Evolutionary conservation across 2,113 vertebrate genomes (phyloP), one percentile per base, ranked within the genome.

Genomic region (Neolamprologus kungweensis): DNA sequence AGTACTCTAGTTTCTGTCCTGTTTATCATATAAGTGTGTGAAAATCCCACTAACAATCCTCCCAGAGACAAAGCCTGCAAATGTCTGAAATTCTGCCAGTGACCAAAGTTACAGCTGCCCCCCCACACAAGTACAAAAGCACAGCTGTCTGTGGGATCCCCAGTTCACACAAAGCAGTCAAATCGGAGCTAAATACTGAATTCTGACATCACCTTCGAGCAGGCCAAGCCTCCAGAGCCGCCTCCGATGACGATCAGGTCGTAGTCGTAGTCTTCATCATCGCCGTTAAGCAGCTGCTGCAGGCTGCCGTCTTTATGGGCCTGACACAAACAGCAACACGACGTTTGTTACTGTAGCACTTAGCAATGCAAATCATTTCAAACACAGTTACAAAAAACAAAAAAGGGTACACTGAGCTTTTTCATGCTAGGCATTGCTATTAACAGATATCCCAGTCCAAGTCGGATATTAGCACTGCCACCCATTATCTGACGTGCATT

Each of bases 241-340:
- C 98, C 98, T 16, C 99, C 99, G 6, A 99, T 97, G 87, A 99
- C 92, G 10, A 99, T 98, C 58, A 99, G 97, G 88, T 99, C 98
- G 7, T 98, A 99, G 14, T 99, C 98, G 5, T 97, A 98, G 2
- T 53, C 58, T 21, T 96, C 95, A 3, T 26, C 81, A 1, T 91
- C 81, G 13, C 91, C 91, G 5, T 94, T 95, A 84, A 99, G 95
- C 58, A 99, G 96, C 91, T 97, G 97, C 95, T 97, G 96, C 35
- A 99, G 90, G 14, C 96, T 92, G 19, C 99, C 99, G 14, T 97
- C 96, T 14, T 96, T 95, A 84, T 98, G 97, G 35, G 98, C 98
- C 99, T 99, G 78, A 73, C 2, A 5, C 14, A 45, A 75, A 73
- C 78, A 84, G 31, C 2, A 60, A 65, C 53, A 63, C 3, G 63